A percentile compares a stretch with the other conserved stretches of the same genome.
These are phyloP conservation scores for Tipula unca DNA, from an alignment of 2,888 invertebrate species.

Conservation along the genomic window DNA sequence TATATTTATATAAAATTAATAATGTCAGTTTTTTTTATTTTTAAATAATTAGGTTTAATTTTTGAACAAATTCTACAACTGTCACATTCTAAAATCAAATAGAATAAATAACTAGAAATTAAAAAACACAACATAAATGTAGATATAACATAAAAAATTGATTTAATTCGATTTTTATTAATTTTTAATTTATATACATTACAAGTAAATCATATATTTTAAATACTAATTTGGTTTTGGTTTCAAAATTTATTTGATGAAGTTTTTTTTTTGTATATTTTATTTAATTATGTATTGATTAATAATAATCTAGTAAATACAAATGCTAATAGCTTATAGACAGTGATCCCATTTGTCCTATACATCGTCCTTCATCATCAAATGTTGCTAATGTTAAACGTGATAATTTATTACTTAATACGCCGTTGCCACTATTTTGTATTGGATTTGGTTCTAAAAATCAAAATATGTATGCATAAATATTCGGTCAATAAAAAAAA, in stretches of 20 bases:
- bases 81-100: neutral
- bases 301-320: slow-evolving; percentile 18
- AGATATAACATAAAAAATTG: neutral
- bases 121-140: neutral
- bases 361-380: slow-evolving; percentile 78
- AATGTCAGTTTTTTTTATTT: neutral
- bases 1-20: neutral
- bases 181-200: slow-evolving; percentile 15
- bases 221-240: neutral
- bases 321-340: slow-evolving; percentile 52
- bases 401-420: slow-evolving; percentile 76
- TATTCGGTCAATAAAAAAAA: too few relatives aligned
- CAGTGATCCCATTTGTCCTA: slow-evolving; percentile 82
- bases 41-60: too few relatives aligned
- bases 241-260: slow-evolving; percentile 9
- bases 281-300: slow-evolving; percentile 14
- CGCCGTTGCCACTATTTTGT: slow-evolving; percentile 42
- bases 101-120: neutral
- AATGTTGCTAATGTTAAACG: slow-evolving; percentile 81
- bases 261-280: slow-evolving; percentile 14
- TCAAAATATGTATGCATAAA: too few relatives aligned
- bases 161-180: slow-evolving; percentile 14
- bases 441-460: slow-evolving; percentile 41
- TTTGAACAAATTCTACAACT: neutral
- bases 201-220: neutral